phyloP scores from a whole-genome alignment of 2,797 vertebrate genomes.

The Lagodon rhomboides region DNA sequence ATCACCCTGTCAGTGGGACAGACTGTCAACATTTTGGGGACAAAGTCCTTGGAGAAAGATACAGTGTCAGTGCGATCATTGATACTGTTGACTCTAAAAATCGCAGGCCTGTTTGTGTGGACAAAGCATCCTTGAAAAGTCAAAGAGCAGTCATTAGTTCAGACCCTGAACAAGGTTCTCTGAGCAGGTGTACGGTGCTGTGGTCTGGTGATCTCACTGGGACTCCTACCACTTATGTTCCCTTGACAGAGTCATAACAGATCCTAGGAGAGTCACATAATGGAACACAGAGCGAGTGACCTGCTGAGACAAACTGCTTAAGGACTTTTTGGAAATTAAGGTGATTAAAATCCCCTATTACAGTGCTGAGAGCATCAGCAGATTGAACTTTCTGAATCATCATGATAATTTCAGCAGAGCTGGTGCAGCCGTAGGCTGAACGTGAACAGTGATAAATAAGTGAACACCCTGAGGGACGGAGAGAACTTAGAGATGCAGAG shows the following conservation, averaged over 20 bases:
- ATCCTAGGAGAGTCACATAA: constrained; percentile 40
- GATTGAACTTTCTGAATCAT: constrained; percentile 66
- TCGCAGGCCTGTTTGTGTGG: constrained; percentile 1
- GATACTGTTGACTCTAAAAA: constrained; percentile 13
- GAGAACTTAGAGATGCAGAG: constrained; percentile 30
- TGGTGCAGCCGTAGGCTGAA: constrained; percentile 56
- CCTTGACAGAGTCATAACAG: constrained; percentile 41
- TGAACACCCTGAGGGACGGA: constrained; percentile 28
- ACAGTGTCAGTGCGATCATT: background rate
- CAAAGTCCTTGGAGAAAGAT: constrained; percentile 36
- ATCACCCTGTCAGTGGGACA: constrained; percentile 12
- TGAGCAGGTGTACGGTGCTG: constrained; percentile 19
- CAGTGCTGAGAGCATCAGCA: constrained; percentile 50
- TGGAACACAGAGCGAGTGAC: constrained; percentile 17
- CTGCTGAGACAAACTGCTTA: constrained; percentile 48
- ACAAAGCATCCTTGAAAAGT: constrained; percentile 31
- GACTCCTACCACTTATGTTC: constrained; percentile 32
- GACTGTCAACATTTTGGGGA: constrained; percentile 10
- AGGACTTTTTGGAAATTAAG: constrained; percentile 67
- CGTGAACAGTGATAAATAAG: constrained; percentile 56
- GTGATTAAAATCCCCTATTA: constrained; percentile 68
- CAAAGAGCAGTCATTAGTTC: constrained; percentile 16
- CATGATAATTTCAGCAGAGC: constrained; percentile 61
- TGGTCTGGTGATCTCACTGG: constrained; percentile 8
- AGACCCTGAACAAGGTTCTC: constrained; percentile 10